These are phyloP conservation scores for Falcunculus frontatus DNA, from an alignment of 2,113 vertebrate genomes.

Conservation along the genomic window DNA sequence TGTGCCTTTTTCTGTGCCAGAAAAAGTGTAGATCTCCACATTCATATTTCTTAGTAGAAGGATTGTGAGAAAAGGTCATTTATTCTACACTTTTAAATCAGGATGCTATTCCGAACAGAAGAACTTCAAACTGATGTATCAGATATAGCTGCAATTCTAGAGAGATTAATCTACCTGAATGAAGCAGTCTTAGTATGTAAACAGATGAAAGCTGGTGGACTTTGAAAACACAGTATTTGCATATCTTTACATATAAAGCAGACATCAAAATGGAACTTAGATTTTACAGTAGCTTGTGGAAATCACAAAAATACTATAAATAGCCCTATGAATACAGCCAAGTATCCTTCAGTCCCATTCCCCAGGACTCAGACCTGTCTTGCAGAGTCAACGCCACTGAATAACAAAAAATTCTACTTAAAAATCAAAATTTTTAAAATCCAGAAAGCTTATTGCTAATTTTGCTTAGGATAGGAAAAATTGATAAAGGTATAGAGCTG, in stretches of 20 bases:
- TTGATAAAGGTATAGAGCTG: background rate
- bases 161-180: background rate
- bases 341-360: background rate
- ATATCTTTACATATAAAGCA: constrained; percentile 13
- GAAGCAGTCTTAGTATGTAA: background rate
- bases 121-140: background rate
- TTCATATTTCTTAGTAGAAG: background rate
- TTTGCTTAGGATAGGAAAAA: background rate
- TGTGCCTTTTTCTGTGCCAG: background rate
- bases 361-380: background rate
- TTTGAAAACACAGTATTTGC: background rate
- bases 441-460: background rate
- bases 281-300: background rate
- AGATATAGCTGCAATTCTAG: background rate
- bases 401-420: background rate
- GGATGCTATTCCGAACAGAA: background rate
- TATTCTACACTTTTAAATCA: background rate
- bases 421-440: background rate
- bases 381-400: background rate
- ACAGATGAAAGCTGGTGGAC: background rate
- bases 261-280: background rate
- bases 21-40: background rate
- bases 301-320: background rate
- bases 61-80: background rate
- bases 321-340: background rate